phyloP scores from a whole-genome alignment of 2,888 invertebrate genomes.

The Lithophane semibrunnea region DNA sequence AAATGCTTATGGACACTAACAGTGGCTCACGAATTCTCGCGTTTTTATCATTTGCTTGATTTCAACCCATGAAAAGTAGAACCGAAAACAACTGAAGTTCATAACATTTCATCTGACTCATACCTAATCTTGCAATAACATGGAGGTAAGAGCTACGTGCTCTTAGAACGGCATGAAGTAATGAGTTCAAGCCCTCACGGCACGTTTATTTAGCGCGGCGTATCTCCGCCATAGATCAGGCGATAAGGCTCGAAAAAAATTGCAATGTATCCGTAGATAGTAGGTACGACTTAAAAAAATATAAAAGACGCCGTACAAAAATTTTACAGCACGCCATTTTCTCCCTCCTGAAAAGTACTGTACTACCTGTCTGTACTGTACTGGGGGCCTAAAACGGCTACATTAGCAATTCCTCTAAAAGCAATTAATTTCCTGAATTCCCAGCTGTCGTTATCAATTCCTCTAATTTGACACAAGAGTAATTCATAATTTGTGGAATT shows the following conservation, averaged over 20 bases:
- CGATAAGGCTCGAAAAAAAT: conserved; percentile 38
- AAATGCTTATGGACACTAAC: neutral
- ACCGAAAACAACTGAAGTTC: no score
- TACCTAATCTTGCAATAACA: neutral
- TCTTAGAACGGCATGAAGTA: neutral
- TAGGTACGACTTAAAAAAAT: neutral
- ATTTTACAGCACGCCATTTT: no score
- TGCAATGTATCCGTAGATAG: conserved; percentile 25
- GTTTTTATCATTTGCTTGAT: neutral
- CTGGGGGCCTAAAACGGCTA: no score
- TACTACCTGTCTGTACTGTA: no score
- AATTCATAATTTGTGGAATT: no score
- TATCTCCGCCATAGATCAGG: conserved; percentile 31
- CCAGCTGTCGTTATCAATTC: no score
- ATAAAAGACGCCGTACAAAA: no score
- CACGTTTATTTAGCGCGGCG: conserved; percentile 9
- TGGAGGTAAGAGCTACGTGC: neutral
- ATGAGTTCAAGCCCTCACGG: conserved; percentile 31
- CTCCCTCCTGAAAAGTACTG: no score
- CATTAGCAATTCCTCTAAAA: no score
- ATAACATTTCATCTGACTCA: neutral
- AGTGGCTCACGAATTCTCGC: neutral
- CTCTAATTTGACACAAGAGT: no score
- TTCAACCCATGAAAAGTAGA: neutral
- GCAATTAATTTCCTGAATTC: no score